Evolutionary conservation across 2,888 invertebrate species (phyloP), one percentile per base, ranked within the genome.

Genomic region (Microplitis manilae): DNA sequence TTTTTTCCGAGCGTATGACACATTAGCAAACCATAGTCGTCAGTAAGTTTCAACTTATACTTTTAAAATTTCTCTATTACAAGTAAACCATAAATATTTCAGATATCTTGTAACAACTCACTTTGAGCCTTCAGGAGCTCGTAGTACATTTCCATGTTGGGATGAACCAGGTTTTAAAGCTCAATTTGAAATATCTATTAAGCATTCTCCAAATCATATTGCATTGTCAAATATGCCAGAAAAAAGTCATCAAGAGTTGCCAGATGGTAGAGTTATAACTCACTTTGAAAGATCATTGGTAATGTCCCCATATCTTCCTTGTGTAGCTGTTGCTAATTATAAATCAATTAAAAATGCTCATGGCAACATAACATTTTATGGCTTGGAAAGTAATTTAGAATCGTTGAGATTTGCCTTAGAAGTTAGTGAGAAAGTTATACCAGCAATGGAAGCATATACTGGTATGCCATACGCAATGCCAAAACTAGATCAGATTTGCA

Each of bases 401-500:
- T 94, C 96, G 17, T 94, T 95, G 0, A 92, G 93, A 4, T 95
- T 94, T 83, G 95, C 96, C 0, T 87, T 96, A n/a, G 92, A 94
- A 40, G 93, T 95, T 5, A 96, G 96, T 0, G 94, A 95, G 0
- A 93, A 93, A 86, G 93, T 96, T n/a, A 89, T 97, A 0, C 92
- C 92, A 72, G 95, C 93, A 83, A 92, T 94, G 79, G 96, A 96
- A 85, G 91, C 93, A 1, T 96, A 94, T 85, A 97, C 96, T 85
- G 93, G 94, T 84, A 94, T 96, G 61, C 91, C 93, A 60, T 97
- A 94, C 86, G 95, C 96, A 0, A 86, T 96, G 79, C 94, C 95
- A 0, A 96, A 96, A 90, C 93, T 95, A 65, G 97, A 97, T 88
- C 95, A 97, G 95, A 94, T 97, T 38, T 96, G 96, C 0, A 90